Evolutionary conservation across 1,140 invertebrate genomes (phyloP).

Genomic region (Neodiprion pinetum): DNA sequence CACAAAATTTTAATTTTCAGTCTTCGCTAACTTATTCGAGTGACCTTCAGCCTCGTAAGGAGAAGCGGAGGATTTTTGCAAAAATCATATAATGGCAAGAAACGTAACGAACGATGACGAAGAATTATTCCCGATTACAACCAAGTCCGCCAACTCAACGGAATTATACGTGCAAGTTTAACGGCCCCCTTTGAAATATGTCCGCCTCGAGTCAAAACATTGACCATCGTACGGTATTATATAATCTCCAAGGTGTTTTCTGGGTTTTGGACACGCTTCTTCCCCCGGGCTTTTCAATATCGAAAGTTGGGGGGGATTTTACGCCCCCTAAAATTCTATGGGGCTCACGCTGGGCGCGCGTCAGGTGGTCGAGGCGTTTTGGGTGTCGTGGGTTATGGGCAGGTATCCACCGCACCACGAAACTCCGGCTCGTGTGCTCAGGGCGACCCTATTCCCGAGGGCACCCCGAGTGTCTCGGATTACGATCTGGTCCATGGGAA

Average conservation of each 20-base stretch:
- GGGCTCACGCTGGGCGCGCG: not conserved
- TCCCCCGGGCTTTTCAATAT: not conserved
- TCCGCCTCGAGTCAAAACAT: not conserved
- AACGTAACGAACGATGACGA: no score
- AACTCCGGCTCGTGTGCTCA: not conserved
- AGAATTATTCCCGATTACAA: no score
- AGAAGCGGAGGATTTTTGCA: no score
- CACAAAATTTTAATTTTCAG: no score
- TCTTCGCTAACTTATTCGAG: no score
- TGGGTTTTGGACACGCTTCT: no score
- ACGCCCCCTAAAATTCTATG: not conserved
- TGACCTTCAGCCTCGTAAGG: no score
- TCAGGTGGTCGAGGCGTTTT: not conserved
- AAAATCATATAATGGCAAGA: no score
- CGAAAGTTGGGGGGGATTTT: not conserved
- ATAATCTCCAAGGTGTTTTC: not conserved
- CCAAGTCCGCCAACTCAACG: no score
- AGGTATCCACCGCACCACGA: not conserved
- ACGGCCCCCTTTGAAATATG: not conserved
- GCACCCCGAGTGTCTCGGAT: constrained; percentile 46
- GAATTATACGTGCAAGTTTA: no score
- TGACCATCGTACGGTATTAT: not conserved
- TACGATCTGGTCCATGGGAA: constrained; percentile 43
- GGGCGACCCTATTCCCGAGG: not conserved
- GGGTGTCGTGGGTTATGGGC: not conserved